Conservation (phyloP, 2,888 invertebrate species). For the Crematogaster levior region DNA sequence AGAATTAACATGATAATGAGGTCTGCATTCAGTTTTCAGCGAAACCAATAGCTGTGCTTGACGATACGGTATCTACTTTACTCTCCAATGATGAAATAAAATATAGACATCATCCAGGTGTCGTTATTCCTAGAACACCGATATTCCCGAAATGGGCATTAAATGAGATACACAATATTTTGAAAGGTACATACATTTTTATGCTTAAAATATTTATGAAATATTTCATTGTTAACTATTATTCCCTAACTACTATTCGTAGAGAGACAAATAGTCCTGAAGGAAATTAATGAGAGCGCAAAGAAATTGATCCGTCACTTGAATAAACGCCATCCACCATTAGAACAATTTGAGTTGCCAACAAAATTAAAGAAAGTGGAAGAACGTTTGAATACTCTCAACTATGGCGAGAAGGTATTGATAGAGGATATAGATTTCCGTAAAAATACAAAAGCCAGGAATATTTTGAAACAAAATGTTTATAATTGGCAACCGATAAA, state of each 20-base stretch:
- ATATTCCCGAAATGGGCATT: constrained; percentile 88
- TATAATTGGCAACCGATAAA: constrained; percentile 92
- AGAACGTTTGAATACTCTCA: constrained; percentile 86
- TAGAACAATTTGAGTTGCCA: constrained; percentile 87
- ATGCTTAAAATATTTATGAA: constrained; percentile 8
- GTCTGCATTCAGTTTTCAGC: constrained; percentile 75
- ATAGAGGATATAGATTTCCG: constrained; percentile 3
- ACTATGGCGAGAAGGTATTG: constrained; percentile 68
- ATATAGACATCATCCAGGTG: constrained; percentile 91
- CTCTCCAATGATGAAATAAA: constrained; percentile 87
- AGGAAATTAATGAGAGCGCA: constrained; percentile 87
- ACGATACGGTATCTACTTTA: constrained; percentile 86
- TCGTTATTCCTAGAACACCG: constrained; percentile 87
- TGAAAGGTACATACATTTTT: constrained; percentile 84
- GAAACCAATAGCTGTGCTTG: constrained; percentile 85
- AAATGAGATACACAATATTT: constrained; percentile 87
- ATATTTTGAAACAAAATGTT: constrained; percentile 87
- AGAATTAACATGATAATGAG: neutral
- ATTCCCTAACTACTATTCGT: constrained; percentile 12
- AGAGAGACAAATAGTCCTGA: constrained; percentile 79
- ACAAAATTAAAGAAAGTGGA: constrained; percentile 82
- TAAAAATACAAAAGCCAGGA: neutral
- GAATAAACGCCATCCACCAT: constrained; percentile 88
- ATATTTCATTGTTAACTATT: neutral
- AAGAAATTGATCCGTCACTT: constrained; percentile 88